Evolutionary conservation across 2,888 invertebrate species (phyloP).

Genomic region (Venusia cambrica): DNA sequence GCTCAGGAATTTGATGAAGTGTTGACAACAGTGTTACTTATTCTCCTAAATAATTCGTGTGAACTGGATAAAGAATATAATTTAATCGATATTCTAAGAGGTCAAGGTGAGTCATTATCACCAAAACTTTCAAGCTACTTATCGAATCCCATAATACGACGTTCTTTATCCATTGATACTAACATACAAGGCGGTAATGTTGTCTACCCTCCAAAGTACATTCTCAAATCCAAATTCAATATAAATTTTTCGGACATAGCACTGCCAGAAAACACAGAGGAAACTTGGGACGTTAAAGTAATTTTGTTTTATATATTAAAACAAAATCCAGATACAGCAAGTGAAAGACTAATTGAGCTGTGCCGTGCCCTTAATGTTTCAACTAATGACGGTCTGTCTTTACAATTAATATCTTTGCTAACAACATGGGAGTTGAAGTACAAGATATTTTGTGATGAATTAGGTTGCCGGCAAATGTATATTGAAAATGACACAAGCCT

Average conservation of each 20-base stretch:
- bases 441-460: slow-evolving; percentile 52
- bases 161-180: slow-evolving; percentile 49
- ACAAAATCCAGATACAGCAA: slow-evolving; percentile 54
- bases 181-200: slow-evolving; percentile 48
- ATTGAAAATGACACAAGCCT: slow-evolving; percentile 52
- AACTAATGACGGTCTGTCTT: slow-evolving; percentile 62
- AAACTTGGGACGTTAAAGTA: slow-evolving; percentile 73
- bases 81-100: slow-evolving; percentile 55
- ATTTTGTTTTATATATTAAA: slow-evolving; percentile 66
- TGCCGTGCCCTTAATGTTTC: slow-evolving; percentile 62
- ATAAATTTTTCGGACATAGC: slow-evolving; percentile 66
- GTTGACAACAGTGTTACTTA: slow-evolving; percentile 54
- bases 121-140: slow-evolving; percentile 51
- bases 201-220: slow-evolving; percentile 61
- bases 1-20: slow-evolving; percentile 64
- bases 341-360: slow-evolving; percentile 55
- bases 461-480: slow-evolving; percentile 50
- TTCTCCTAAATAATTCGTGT: slow-evolving; percentile 46
- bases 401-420: slow-evolving; percentile 62
- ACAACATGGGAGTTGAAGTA: slow-evolving; percentile 68
- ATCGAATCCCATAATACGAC: slow-evolving; percentile 49
- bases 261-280: slow-evolving; percentile 66
- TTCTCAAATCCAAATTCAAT: slow-evolving; percentile 66
- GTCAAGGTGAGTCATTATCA: slow-evolving; percentile 55
- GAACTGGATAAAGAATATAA: slow-evolving; percentile 41